phyloP scores from a whole-genome alignment of 2,113 vertebrate species.

The Theristicus caerulescens region DNA sequence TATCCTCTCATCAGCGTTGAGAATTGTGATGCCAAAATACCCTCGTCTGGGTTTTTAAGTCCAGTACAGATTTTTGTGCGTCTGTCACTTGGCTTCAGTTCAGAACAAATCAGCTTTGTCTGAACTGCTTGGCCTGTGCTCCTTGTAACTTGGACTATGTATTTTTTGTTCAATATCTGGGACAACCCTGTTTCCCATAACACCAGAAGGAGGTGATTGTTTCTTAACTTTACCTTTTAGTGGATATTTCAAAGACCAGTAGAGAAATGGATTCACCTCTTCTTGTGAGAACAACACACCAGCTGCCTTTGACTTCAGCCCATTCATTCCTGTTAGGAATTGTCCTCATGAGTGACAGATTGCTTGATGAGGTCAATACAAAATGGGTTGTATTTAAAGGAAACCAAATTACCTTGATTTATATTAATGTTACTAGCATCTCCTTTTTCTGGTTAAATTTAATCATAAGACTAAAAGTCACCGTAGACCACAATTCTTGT shows the following conservation, averaged over 20 bases:
- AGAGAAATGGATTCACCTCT: background rate
- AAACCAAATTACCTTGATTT: background rate
- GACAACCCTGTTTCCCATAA: background rate
- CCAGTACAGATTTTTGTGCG: background rate
- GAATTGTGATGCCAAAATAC: background rate
- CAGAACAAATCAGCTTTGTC: background rate
- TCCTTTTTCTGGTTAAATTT: background rate
- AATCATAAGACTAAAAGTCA: background rate
- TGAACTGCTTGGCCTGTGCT: background rate
- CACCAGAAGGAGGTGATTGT: background rate
- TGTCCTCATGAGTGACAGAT: background rate
- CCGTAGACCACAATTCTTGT: background rate
- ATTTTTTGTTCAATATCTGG: background rate
- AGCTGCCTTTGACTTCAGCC: background rate
- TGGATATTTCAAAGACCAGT: background rate
- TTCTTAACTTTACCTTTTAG: background rate
- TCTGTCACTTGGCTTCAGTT: background rate
- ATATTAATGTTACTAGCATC: background rate
- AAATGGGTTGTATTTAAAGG: background rate
- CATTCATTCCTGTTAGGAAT: background rate
- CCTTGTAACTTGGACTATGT: background rate
- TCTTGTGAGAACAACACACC: background rate
- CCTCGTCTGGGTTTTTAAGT: background rate
- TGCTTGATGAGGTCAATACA: background rate
- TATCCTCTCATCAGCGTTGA: background rate